Percentiles rank a stretch among this genome's conserved stretches.
Conservation (phyloP, 1,140 invertebrate species). For the Dysdera silvatica region DNA sequence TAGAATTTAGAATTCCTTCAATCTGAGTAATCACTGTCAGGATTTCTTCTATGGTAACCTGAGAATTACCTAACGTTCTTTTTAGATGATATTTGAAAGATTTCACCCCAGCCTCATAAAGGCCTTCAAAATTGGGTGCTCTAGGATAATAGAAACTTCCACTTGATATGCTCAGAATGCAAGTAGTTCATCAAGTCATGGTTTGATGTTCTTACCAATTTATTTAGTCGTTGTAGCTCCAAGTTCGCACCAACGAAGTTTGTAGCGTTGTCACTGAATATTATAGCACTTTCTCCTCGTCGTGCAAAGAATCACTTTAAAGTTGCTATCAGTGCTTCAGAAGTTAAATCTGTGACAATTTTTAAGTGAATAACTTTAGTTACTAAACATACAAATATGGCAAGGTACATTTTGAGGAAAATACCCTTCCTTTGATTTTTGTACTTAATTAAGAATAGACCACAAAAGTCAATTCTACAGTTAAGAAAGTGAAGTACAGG, state of each 20-base stretch:
- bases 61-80: background rate
- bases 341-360: background rate
- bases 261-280: background rate
- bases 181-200: background rate
- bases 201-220: background rate
- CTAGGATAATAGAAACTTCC: slow-evolving; percentile 9
- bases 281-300: background rate
- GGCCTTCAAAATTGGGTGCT: slow-evolving; percentile 18
- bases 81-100: slow-evolving; percentile 2
- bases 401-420: background rate
- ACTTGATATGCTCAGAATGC: background rate
- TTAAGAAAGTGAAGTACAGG: background rate
- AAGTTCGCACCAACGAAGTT: background rate
- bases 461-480: background rate
- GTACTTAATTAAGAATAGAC: background rate
- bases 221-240: background rate
- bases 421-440: background rate
- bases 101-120: slow-evolving; percentile 16
- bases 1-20: slow-evolving; percentile 3
- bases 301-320: background rate
- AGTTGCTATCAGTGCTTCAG: background rate
- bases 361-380: slow-evolving; percentile 5
- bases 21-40: slow-evolving; percentile 1
- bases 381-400: slow-evolving; percentile 1
- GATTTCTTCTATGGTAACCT: slow-evolving; percentile 6